These are phyloP conservation scores for Chromis chromis DNA, from an alignment of 2,797 vertebrate genomes.

Conservation along the genomic window DNA sequence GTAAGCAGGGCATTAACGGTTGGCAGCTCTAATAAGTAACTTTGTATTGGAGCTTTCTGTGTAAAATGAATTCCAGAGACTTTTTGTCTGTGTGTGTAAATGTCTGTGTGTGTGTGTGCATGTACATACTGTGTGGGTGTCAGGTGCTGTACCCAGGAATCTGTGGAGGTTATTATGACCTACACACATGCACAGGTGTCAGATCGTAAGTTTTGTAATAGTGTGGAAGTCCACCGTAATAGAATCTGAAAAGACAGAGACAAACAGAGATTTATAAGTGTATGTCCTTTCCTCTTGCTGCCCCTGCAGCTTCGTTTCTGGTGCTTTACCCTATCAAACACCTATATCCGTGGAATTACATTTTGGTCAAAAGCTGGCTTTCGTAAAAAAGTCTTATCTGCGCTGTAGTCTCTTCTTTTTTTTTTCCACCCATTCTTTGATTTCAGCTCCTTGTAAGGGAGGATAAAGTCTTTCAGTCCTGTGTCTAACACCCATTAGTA, in stretches of 20 bases:
- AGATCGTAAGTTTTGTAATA: constrained; percentile 63
- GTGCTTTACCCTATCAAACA: constrained; percentile 56
- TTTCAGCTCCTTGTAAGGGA: constrained; percentile 36
- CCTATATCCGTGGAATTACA: constrained; percentile 55
- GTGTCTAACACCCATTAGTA: constrained; percentile 43
- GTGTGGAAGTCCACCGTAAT: constrained; percentile 53
- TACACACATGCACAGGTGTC: constrained; percentile 39
- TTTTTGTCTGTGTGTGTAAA: constrained; percentile 13
- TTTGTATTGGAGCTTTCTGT: constrained; percentile 64
- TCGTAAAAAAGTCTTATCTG: constrained; percentile 34
- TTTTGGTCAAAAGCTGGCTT: constrained; percentile 45
- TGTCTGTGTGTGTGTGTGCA: neutral
- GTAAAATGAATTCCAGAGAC: constrained; percentile 54
- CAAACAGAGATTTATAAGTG: constrained; percentile 59
- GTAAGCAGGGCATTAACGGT: constrained; percentile 39
- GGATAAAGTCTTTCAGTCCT: constrained; percentile 37
- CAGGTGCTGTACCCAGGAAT: constrained; percentile 62
- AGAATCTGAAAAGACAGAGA: constrained; percentile 67
- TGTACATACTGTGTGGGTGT: constrained; percentile 29
- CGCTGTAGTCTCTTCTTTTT: constrained; percentile 18
- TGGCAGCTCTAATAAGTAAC: constrained; percentile 65
- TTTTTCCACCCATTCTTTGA: constrained; percentile 32
- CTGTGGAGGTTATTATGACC: constrained; percentile 67
- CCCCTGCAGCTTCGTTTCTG: constrained; percentile 44
- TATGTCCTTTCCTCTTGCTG: constrained; percentile 41